These are phyloP conservation scores for Avahi laniger DNA, from an alignment of 2,797 vertebrate species.

Conservation along the genomic window DNA sequence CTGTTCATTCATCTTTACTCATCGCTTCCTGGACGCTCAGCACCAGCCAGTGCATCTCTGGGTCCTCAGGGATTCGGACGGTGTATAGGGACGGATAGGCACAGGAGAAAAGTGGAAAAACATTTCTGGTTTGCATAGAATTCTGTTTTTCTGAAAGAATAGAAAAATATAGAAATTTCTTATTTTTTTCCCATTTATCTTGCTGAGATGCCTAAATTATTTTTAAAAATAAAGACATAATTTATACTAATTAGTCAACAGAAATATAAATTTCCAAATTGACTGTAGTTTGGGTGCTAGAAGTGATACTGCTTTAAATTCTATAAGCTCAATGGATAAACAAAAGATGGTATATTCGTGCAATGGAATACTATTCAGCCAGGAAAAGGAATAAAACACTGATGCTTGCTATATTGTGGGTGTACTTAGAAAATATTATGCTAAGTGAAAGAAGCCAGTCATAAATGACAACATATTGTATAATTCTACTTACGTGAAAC, in stretches of 20 bases:
- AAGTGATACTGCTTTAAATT: neutral
- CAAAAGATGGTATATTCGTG: neutral
- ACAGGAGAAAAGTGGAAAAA: neutral
- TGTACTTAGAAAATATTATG: neutral
- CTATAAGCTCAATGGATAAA: neutral
- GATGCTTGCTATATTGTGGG: neutral
- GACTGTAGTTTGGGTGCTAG: neutral
- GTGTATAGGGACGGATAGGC: neutral
- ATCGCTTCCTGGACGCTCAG: neutral
- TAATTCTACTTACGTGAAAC: neutral
- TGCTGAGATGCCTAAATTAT: neutral
- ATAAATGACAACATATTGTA: neutral
- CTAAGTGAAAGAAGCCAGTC: neutral
- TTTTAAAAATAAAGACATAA: neutral
- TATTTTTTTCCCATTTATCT: neutral
- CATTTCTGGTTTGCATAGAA: neutral
- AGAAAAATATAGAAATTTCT: neutral
- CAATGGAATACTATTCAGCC: neutral
- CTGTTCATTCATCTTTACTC: neutral
- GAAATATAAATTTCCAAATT: neutral
- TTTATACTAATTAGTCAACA: neutral
- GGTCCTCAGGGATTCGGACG: neutral
- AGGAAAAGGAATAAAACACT: neutral
- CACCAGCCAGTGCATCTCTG: neutral
- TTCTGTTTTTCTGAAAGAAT: neutral